Conservation (phyloP, 2,888 invertebrate genomes). For the Belgica antarctica region DNA sequence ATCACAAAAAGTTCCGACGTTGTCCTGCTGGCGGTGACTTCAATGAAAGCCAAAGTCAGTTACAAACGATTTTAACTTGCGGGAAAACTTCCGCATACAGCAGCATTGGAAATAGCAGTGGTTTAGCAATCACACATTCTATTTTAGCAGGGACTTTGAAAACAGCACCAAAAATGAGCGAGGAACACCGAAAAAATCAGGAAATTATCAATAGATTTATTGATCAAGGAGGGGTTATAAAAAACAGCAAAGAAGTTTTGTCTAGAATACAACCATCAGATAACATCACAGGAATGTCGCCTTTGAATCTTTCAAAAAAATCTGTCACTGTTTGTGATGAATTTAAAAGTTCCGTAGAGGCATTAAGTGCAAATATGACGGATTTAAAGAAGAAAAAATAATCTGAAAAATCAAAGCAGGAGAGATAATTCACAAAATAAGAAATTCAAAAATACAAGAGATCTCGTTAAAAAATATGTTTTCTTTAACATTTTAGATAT, state of each 20-base stretch:
- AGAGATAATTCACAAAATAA: neutral
- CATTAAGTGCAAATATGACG: slow-evolving; percentile 7
- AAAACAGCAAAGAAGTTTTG: slow-evolving; percentile 18
- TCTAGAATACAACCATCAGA: slow-evolving; percentile 28
- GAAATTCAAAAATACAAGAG: slow-evolving; percentile 17
- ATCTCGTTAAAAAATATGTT: slow-evolving; percentile 22
- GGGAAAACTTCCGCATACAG: neutral
- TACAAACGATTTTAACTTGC: slow-evolving; percentile 31
- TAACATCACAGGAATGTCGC: neutral
- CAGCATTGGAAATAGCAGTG: neutral
- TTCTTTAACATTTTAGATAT: too few species aligned
- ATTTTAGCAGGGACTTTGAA: slow-evolving; percentile 27
- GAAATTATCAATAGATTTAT: slow-evolving; percentile 31
- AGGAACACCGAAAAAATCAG: slow-evolving; percentile 41
- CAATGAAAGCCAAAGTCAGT: slow-evolving; percentile 20
- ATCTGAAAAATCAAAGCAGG: neutral
- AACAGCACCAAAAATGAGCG: slow-evolving; percentile 41
- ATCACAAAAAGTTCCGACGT: slow-evolving; percentile 41
- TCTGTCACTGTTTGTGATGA: slow-evolving; percentile 8
- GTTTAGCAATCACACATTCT: slow-evolving; percentile 36
- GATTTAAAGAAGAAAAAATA: too few species aligned
- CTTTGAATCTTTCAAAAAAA: slow-evolving; percentile 35
- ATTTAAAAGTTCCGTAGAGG: slow-evolving; percentile 30
- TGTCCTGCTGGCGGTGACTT: neutral
- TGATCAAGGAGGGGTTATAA: slow-evolving; percentile 39